A percentile compares a stretch with the other conserved stretches of the same genome.
phyloP scores from a whole-genome alignment of 2,113 vertebrate genomes.

The Hepsetus odoe region DNA sequence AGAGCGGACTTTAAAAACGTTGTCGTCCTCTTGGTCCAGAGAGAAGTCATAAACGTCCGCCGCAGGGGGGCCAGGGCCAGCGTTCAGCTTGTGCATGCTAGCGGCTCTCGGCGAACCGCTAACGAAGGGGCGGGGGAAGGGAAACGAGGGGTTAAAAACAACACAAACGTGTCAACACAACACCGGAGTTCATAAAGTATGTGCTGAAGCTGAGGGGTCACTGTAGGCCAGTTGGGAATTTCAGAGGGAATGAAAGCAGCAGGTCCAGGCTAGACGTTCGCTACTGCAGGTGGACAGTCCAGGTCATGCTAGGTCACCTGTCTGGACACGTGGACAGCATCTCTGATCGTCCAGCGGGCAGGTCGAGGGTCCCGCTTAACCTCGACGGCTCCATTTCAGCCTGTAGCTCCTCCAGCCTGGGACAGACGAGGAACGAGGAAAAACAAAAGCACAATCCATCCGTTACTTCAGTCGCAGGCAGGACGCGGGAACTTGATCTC shows the following conservation, averaged over 20 bases:
- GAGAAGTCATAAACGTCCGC: conserved; percentile 65
- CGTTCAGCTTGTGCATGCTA: conserved; percentile 65
- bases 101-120: conserved; percentile 10
- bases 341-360: conserved; percentile 46
- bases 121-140: background rate
- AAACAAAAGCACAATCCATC: background rate
- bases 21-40: conserved; percentile 58
- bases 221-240: background rate
- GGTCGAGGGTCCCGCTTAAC: conserved; percentile 45
- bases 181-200: conserved; percentile 42
- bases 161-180: background rate
- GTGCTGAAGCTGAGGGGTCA: background rate
- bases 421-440: background rate
- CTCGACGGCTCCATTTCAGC: conserved; percentile 44
- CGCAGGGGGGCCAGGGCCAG: conserved; percentile 39
- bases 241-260: background rate
- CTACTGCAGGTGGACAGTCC: conserved; percentile 7
- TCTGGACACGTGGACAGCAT: conserved; percentile 53
- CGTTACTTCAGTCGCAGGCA: too few relatives aligned
- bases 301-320: conserved; percentile 39
- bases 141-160: conserved; percentile 4
- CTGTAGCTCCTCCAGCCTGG: conserved; percentile 2
- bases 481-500: too few relatives aligned
- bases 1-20: conserved; percentile 49
- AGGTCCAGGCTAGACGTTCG: background rate